These are phyloP conservation scores for Gouania willdenowi DNA, from an alignment of 2,797 vertebrate species.

Conservation along the genomic window DNA sequence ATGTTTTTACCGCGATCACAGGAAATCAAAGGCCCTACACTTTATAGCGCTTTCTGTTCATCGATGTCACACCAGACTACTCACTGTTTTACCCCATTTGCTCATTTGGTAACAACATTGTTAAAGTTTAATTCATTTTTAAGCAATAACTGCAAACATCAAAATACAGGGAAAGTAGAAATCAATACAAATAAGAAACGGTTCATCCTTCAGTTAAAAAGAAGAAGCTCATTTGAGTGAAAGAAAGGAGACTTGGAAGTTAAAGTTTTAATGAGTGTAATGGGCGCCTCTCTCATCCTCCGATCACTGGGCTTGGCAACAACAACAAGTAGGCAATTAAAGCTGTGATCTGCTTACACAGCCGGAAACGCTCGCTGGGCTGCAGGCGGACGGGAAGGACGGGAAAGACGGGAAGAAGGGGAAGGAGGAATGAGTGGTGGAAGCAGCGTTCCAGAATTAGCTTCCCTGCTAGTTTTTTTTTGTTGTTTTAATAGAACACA, in stretches of 20 bases:
- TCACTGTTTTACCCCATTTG: too few species aligned
- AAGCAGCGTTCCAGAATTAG: constrained; percentile 13
- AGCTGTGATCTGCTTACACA: constrained; percentile 57
- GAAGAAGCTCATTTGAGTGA: constrained; percentile 44
- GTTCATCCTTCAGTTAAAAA: too few species aligned
- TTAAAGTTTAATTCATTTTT: too few species aligned
- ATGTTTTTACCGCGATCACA: too few species aligned
- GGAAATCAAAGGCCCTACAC: too few species aligned
- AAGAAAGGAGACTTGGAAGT: constrained; percentile 50
- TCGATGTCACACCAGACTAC: too few species aligned
- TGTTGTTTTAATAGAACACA: background rate
- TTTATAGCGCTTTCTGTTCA: too few species aligned
- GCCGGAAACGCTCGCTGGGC: constrained; percentile 49
- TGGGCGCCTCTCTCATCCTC: constrained; percentile 47
- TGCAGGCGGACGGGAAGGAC: constrained; percentile 27
- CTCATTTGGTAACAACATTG: too few species aligned
- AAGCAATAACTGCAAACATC: too few species aligned
- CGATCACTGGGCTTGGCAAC: constrained; percentile 9
- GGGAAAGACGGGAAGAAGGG: constrained; percentile 6
- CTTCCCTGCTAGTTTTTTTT: constrained; percentile 15
- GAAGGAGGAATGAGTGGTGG: too few species aligned
- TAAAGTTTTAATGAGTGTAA: constrained; percentile 60
- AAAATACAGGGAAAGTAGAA: too few species aligned
- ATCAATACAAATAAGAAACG: too few species aligned
- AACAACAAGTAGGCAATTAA: constrained; percentile 60